These are phyloP conservation scores for Stenolophus ochropezus DNA, from an alignment of 2,888 invertebrate species.

Conservation along the genomic window DNA sequence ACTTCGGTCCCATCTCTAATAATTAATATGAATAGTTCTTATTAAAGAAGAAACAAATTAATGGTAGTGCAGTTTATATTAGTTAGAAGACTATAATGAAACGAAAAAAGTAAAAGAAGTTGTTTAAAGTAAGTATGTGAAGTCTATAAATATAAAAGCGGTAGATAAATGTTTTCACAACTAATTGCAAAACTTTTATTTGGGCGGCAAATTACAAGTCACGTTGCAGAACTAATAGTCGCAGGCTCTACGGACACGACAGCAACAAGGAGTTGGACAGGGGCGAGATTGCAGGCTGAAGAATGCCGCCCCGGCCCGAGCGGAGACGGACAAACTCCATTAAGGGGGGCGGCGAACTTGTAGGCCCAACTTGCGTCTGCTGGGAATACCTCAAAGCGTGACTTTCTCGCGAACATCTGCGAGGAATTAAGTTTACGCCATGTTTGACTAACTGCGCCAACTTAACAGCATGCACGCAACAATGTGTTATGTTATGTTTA, in stretches of 20 bases:
- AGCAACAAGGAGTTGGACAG: conserved; percentile 11
- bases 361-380: conserved; percentile 64
- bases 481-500: no score
- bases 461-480: background rate
- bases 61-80: background rate
- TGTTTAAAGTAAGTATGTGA: background rate
- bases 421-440: conserved; percentile 2
- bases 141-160: conserved; percentile 7
- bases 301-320: conserved; percentile 64
- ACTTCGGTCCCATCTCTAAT: no score
- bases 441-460: background rate
- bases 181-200: conserved; percentile 50
- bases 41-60: no score
- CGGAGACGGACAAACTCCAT: conserved; percentile 68
- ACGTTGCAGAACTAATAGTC: conserved; percentile 38
- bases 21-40: no score
- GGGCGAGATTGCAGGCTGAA: conserved; percentile 45
- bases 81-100: background rate
- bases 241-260: background rate
- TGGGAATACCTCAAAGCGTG: conserved; percentile 19
- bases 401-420: background rate
- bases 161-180: conserved; percentile 21
- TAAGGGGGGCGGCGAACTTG: conserved; percentile 66
- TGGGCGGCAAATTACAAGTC: conserved; percentile 31
- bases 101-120: background rate